Percentiles rank a stretch among this genome's conserved stretches.
phyloP scores from a whole-genome alignment of 1,140 invertebrate species.

The Neoseiulus cucumeris region DNA sequence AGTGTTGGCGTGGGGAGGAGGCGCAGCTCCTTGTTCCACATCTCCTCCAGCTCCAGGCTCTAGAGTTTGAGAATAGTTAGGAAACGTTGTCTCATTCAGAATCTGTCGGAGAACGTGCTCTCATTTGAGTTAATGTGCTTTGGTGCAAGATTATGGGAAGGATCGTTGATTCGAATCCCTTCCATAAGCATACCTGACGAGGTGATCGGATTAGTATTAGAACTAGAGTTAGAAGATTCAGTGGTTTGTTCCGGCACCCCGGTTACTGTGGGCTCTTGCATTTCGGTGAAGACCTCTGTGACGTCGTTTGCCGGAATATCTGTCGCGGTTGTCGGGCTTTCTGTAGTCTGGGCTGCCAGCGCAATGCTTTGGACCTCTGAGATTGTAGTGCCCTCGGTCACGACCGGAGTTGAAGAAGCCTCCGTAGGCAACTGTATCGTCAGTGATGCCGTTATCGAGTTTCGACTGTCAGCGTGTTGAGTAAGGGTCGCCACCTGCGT shows the following conservation, averaged over 20 bases:
- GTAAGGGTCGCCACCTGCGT: no score
- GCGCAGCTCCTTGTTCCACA: background rate
- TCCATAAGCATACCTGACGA: no score
- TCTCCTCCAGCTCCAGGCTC: conserved; percentile 2
- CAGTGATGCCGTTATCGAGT: no score
- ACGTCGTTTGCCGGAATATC: background rate
- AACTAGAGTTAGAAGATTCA: background rate
- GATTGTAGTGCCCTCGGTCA: background rate
- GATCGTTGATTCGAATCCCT: no score
- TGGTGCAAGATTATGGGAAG: no score
- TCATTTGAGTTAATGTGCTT: no score
- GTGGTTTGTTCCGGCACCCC: conserved; percentile 5
- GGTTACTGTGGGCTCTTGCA: background rate
- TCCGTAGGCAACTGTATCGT: background rate
- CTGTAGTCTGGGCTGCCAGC: background rate
- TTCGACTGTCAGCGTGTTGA: no score
- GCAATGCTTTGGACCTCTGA: background rate
- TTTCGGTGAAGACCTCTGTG: background rate
- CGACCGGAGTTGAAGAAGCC: background rate
- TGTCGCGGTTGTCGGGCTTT: background rate
- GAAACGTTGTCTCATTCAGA: no score
- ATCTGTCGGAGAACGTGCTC: no score
- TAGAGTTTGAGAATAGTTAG: background rate
- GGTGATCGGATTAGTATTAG: background rate
- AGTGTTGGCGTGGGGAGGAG: background rate